Conservation (phyloP, 2,888 invertebrate genomes). For the Noctua comes region DNA sequence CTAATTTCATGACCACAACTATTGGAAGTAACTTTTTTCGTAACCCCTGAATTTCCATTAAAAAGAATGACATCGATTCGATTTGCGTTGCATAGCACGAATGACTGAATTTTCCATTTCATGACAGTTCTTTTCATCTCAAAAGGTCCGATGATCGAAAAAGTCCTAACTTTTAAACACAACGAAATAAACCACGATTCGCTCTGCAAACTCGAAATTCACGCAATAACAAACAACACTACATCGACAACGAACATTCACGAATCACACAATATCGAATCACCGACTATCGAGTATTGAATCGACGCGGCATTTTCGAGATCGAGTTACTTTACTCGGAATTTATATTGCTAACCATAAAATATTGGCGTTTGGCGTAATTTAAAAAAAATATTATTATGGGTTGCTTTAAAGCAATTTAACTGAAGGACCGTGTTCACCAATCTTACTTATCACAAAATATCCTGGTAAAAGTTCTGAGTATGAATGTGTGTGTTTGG, state of each 20-base stretch:
- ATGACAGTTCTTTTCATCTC: slow-evolving; percentile 9
- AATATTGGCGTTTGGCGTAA: slow-evolving; percentile 12
- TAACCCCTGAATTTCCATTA: background rate
- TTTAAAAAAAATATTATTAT: slow-evolving; percentile 7
- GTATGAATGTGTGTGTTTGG: background rate
- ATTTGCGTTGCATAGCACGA: background rate
- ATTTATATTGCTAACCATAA: slow-evolving; percentile 32
- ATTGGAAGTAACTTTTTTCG: background rate
- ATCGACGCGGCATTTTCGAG: slow-evolving; percentile 38
- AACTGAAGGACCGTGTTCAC: background rate
- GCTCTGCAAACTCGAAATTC: slow-evolving; percentile 26
- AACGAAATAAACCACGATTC: slow-evolving; percentile 14
- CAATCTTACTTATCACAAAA: background rate
- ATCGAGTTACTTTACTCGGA: slow-evolving; percentile 43
- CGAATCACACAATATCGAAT: slow-evolving; percentile 56
- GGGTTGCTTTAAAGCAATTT: background rate
- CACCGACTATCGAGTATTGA: slow-evolving; percentile 43
- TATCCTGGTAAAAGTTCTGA: background rate
- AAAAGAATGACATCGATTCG: background rate
- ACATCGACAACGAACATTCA: slow-evolving; percentile 27
- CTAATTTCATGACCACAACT: background rate
- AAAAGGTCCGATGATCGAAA: slow-evolving; percentile 12
- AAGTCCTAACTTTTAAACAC: slow-evolving; percentile 17
- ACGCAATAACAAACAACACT: slow-evolving; percentile 43
- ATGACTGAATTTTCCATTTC: slow-evolving; percentile 3